Evolutionary conservation across 2,888 invertebrate genomes (phyloP).

Genomic region (Poecilus cupreus): DNA sequence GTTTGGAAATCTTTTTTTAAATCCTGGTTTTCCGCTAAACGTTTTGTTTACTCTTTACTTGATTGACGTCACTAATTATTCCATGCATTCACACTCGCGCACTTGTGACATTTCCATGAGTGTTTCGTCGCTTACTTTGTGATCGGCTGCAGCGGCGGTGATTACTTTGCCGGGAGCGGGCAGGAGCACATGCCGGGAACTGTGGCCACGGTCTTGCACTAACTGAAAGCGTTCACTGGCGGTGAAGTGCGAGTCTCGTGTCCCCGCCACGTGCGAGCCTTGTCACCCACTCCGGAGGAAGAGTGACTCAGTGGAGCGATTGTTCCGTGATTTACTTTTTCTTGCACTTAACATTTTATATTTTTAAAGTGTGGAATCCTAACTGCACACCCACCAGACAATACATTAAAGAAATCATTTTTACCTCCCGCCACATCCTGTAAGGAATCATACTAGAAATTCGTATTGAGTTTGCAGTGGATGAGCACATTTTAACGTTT

Average conservation of each 20-base stretch:
- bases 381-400: too few relatives aligned
- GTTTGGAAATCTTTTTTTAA: neutral
- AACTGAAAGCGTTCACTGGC: conserved; percentile 8
- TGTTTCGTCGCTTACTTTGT: conserved; percentile 28
- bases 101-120: neutral
- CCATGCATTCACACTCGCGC: neutral
- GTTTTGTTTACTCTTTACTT: neutral
- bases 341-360: too few relatives aligned
- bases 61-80: neutral
- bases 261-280: conserved; percentile 43
- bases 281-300: conserved; percentile 6
- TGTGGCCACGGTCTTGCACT: conserved; percentile 16
- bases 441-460: too few relatives aligned
- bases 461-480: too few relatives aligned
- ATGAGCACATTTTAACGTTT: too few relatives aligned
- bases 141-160: conserved; percentile 14
- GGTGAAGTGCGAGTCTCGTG: conserved; percentile 9
- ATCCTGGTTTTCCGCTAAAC: neutral
- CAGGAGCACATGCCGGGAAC: conserved; percentile 15
- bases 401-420: too few relatives aligned
- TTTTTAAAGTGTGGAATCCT: too few relatives aligned
- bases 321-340: conserved; percentile 22
- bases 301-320: conserved; percentile 1
- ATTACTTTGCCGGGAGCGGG: neutral
- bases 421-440: too few relatives aligned